These are phyloP conservation scores for Sciurus vulgaris DNA, from an alignment of 2,797 vertebrate genomes.

Conservation along the genomic window DNA sequence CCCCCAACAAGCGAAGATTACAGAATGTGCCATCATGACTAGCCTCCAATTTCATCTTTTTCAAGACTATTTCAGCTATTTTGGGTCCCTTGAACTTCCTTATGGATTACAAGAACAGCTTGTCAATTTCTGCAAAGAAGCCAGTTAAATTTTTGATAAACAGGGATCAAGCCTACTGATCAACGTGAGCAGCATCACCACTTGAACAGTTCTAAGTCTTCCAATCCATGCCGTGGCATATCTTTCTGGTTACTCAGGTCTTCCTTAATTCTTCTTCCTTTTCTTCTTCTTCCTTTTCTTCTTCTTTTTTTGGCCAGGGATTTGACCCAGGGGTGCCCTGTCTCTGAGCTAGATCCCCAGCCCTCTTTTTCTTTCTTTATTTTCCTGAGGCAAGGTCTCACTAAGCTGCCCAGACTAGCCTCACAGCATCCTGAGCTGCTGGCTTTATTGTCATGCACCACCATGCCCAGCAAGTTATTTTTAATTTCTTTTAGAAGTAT, in stretches of 20 bases:
- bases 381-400: neutral
- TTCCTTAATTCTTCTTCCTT: neutral
- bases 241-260: neutral
- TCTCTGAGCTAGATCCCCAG: neutral
- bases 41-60: neutral
- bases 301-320: neutral
- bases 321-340: neutral
- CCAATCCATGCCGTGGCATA: neutral
- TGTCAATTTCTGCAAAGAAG: conserved; percentile 7
- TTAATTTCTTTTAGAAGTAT: too few species aligned
- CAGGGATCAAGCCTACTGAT: neutral
- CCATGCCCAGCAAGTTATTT: neutral
- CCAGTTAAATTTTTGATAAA: neutral
- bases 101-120: neutral
- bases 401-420: neutral
- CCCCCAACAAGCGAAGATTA: too few species aligned
- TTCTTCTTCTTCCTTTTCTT: neutral
- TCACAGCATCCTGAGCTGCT: neutral
- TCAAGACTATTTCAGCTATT: too few species aligned
- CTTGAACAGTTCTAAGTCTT: conserved; percentile 12
- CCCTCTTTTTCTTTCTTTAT: neutral
- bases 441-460: neutral
- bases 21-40: too few species aligned
- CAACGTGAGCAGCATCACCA: neutral
- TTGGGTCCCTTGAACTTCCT: conserved; percentile 5